Percentiles rank a stretch among this genome's conserved stretches.
These are phyloP conservation scores for Geopemphigus sp. DNA, from an alignment of 1,140 invertebrate genomes.

Conservation along the genomic window DNA sequence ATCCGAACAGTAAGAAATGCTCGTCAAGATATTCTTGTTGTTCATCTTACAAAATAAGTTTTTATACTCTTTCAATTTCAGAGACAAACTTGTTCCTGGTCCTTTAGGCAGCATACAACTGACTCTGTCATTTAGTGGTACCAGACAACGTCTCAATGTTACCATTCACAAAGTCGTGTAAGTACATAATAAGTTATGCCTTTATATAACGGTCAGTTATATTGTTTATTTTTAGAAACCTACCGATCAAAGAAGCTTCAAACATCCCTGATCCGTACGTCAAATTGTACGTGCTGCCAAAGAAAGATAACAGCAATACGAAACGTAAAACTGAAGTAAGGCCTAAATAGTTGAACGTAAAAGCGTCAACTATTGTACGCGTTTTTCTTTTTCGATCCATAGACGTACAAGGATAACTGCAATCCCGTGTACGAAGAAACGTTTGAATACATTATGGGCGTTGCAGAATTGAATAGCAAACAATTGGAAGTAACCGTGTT, in stretches of 20 bases:
- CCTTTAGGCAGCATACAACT: constrained; percentile 78
- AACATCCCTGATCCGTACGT: constrained; percentile 94
- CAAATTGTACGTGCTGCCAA: constrained; percentile 87
- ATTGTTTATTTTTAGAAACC: constrained; percentile 66
- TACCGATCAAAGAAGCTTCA: constrained; percentile 80
- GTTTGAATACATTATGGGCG: constrained; percentile 79
- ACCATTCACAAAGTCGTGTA: constrained; percentile 86
- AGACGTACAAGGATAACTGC: constrained; percentile 82
- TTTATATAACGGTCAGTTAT: no score
- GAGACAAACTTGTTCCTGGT: constrained; percentile 55
- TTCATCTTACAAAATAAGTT: background rate
- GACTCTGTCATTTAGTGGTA: constrained; percentile 80
- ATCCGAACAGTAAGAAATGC: background rate
- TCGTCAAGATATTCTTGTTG: background rate
- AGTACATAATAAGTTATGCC: constrained; percentile 59
- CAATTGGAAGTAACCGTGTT: constrained; percentile 77
- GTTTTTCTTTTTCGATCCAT: constrained; percentile 50
- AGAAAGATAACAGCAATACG: constrained; percentile 73
- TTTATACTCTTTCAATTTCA: background rate
- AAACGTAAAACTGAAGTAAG: constrained; percentile 84
- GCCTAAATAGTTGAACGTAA: background rate
- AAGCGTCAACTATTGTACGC: background rate
- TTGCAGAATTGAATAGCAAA: constrained; percentile 69
- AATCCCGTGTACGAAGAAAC: constrained; percentile 89
- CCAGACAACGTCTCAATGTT: constrained; percentile 75